A percentile compares a stretch with the other conserved stretches of the same genome.
Conservation (phyloP, 2,888 invertebrate genomes). For the Carabus problematicus region DNA sequence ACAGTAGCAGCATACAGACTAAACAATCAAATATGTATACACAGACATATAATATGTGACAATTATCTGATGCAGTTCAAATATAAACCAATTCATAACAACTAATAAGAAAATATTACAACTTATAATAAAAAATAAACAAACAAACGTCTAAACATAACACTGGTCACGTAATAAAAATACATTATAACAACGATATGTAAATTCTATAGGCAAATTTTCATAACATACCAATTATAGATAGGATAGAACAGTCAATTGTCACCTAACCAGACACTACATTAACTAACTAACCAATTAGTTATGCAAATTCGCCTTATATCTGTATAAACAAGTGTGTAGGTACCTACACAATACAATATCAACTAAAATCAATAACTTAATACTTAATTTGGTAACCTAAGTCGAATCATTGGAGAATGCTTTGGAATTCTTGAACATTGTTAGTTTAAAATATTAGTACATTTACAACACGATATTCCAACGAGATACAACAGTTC, state of each 20-base stretch:
- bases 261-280: no score
- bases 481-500: no score
- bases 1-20: no score
- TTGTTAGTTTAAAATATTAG: no score
- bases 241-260: no score
- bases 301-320: no score
- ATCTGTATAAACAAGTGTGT: conserved; percentile 51
- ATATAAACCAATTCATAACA: no score
- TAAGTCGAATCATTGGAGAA: conserved; percentile 28
- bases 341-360: conserved; percentile 57
- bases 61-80: conserved; percentile 5
- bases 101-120: background rate
- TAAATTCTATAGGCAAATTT: conserved; percentile 52
- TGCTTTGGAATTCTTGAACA: conserved; percentile 27
- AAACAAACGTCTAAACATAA: conserved; percentile 14
- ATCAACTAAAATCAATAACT: conserved; percentile 46
- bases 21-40: no score
- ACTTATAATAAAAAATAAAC: background rate
- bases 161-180: background rate
- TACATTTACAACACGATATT: no score
- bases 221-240: background rate
- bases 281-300: conserved; percentile 30
- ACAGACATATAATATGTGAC: no score
- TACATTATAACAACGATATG: conserved; percentile 51
- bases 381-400: conserved; percentile 31